Conservation (phyloP, 2,797 vertebrate species). For the Hylomyscus alleni region DNA sequence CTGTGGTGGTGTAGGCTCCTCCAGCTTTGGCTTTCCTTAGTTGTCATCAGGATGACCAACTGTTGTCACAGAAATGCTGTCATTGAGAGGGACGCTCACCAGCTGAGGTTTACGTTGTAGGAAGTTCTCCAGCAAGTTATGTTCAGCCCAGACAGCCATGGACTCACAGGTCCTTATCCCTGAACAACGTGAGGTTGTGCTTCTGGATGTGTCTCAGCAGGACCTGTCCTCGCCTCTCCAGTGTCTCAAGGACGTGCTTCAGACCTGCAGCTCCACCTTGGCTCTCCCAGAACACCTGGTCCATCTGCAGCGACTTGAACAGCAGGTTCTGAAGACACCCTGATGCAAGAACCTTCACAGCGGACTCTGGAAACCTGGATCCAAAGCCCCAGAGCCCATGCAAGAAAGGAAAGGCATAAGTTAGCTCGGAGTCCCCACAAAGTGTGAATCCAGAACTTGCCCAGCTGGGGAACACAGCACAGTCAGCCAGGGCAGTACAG, state of each 20-base stretch:
- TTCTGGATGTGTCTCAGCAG: conserved; percentile 92
- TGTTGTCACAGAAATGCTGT: not conserved
- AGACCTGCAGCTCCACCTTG: conserved; percentile 90
- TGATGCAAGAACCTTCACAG: conserved; percentile 90
- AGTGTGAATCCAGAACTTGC: not conserved
- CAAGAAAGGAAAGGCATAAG: not conserved
- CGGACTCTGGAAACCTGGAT: conserved; percentile 92
- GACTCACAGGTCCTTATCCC: conserved; percentile 65
- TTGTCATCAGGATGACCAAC: not conserved
- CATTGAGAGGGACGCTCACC: accelerated
- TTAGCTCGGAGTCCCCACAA: not conserved
- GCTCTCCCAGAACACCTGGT: conserved; percentile 94
- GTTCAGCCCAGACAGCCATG: accelerated
- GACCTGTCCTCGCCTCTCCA: conserved; percentile 90
- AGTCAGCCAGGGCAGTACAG: not conserved
- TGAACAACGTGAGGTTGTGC: conserved; percentile 87
- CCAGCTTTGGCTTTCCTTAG: not conserved
- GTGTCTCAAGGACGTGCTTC: conserved; percentile 86
- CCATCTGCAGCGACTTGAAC: conserved; percentile 91
- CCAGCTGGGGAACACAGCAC: not conserved
- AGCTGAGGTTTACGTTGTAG: accelerated
- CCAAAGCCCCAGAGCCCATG: not conserved
- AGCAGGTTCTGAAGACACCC: conserved; percentile 93
- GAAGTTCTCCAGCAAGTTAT: accelerated
- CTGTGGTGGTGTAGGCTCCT: accelerated